phyloP scores from a whole-genome alignment of 2,888 invertebrate genomes.

The Phorcus lineatus region DNA sequence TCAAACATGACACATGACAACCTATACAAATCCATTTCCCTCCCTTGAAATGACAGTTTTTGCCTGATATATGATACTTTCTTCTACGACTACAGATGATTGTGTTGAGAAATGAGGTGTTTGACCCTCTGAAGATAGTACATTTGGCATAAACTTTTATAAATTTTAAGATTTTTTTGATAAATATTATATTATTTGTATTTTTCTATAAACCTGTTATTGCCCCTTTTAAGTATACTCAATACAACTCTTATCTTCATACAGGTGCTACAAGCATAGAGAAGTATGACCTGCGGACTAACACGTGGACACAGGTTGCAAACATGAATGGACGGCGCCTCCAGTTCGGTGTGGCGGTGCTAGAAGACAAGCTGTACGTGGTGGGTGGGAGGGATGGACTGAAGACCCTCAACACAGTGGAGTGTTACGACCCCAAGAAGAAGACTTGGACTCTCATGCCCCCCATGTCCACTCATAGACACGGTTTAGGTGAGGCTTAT shows the following conservation, averaged over 20 bases:
- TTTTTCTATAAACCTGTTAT: too few relatives aligned
- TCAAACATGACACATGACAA: too few relatives aligned
- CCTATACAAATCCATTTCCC: too few relatives aligned
- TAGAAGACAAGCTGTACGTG: constrained; percentile 84
- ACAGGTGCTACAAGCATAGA: constrained; percentile 92
- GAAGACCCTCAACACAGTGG: constrained; percentile 83
- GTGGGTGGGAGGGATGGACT: constrained; percentile 95
- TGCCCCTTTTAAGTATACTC: too few relatives aligned
- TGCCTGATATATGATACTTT: too few relatives aligned
- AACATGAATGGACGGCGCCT: constrained; percentile 87
- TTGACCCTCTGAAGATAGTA: too few relatives aligned
- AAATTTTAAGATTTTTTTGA: too few relatives aligned
- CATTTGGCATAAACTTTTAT: too few relatives aligned
- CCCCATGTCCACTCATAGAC: constrained; percentile 91
- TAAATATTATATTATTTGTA: too few relatives aligned
- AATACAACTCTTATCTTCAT: neutral
- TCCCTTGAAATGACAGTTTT: too few relatives aligned
- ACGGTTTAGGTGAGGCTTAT: constrained; percentile 77
- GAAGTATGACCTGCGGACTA: constrained; percentile 88
- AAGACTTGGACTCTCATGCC: constrained; percentile 86
- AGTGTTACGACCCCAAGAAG: constrained; percentile 77
- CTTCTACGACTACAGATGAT: too few relatives aligned
- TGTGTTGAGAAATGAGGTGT: too few relatives aligned
- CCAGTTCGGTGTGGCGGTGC: constrained; percentile 92
- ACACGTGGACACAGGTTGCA: constrained; percentile 86